Percentiles rank a stretch among this genome's conserved stretches.
These are phyloP conservation scores for Microtus pennsylvanicus DNA, from an alignment of 2,113 vertebrate species.

Conservation along the genomic window DNA sequence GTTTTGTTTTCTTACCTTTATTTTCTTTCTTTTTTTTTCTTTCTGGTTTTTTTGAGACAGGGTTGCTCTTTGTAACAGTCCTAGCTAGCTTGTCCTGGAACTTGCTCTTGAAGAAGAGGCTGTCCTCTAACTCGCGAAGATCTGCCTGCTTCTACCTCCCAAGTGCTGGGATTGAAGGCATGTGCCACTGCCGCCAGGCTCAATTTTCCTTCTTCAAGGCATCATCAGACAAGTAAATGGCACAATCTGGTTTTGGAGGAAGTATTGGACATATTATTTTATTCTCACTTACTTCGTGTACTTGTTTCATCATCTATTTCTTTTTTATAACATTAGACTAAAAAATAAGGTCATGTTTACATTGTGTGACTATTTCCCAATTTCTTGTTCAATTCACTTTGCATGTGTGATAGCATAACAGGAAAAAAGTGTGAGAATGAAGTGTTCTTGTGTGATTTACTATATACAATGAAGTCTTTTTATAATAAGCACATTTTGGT, in stretches of 20 bases:
- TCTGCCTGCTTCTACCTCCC: no score
- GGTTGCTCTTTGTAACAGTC: no score
- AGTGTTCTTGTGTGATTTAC: not conserved
- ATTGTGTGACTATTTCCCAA: not conserved
- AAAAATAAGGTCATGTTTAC: not conserved
- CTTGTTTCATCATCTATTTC: not conserved
- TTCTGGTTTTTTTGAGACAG: no score
- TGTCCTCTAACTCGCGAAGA: no score
- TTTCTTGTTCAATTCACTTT: not conserved
- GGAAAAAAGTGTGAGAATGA: no score
- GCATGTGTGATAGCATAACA: not conserved
- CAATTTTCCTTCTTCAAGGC: not conserved
- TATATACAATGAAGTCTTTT: not conserved
- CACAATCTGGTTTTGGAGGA: not conserved
- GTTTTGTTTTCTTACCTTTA: not conserved
- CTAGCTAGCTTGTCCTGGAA: no score
- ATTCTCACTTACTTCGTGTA: not conserved
- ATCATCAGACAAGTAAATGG: not conserved
- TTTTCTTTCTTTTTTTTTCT: not conserved
- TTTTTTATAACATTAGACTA: not conserved
- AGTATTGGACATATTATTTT: not conserved
- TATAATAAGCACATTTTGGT: not conserved
- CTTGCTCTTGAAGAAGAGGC: no score
- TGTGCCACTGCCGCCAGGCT: no score
- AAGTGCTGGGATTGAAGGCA: no score